Evolutionary conservation across 2,113 vertebrate species (phyloP).

Genomic region (Otus sunia): DNA sequence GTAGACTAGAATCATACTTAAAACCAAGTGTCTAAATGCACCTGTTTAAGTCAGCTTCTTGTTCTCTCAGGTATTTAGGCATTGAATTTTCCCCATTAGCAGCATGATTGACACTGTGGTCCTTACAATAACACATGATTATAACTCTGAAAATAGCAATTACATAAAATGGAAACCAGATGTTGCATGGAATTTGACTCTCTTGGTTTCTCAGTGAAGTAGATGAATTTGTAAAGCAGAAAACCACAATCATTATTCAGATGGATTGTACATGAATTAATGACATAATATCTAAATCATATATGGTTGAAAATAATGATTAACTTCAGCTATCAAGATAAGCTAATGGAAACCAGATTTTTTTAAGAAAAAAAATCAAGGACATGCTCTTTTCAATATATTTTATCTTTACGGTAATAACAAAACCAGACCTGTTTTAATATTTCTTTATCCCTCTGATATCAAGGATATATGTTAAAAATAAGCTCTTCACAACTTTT

Average conservation of each 20-base stretch:
- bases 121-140: conserved; percentile 93
- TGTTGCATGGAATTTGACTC: conserved; percentile 83
- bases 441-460: conserved; percentile 54
- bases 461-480: conserved; percentile 57
- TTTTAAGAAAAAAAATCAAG: conserved; percentile 49
- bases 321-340: conserved; percentile 84
- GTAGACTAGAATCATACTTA: conserved; percentile 77
- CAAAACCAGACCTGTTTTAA: conserved; percentile 71
- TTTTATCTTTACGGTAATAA: conserved; percentile 74
- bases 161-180: conserved; percentile 89
- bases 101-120: conserved; percentile 87
- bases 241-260: conserved; percentile 88
- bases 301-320: conserved; percentile 83
- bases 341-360: conserved; percentile 82
- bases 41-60: conserved; percentile 82
- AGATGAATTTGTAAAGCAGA: conserved; percentile 88
- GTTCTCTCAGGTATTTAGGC: conserved; percentile 83
- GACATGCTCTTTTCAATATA: conserved; percentile 63
- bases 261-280: conserved; percentile 88
- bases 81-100: conserved; percentile 83
- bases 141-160: conserved; percentile 90
- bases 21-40: conserved; percentile 79
- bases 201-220: conserved; percentile 83
- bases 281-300: conserved; percentile 91
- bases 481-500: conserved; percentile 53